Evolutionary conservation across 2,888 invertebrate species (phyloP).

Genomic region (Schizotus pectinicornis): DNA sequence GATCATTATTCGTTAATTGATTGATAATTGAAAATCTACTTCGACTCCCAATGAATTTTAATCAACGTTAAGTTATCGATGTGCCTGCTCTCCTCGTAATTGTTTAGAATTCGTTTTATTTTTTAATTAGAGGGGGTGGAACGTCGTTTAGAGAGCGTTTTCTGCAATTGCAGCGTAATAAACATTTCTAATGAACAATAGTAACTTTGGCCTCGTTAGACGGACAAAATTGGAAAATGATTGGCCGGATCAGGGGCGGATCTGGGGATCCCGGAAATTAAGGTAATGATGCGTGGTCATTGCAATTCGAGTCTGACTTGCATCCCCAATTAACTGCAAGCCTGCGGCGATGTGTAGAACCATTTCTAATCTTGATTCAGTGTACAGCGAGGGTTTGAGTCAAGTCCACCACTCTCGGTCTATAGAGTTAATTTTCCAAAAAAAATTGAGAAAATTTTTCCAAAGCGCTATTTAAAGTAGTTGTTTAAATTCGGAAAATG

Average conservation of each 20-base stretch:
- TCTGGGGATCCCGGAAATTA: conserved; percentile 32
- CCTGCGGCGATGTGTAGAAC: too few relatives aligned
- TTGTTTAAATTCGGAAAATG: too few relatives aligned
- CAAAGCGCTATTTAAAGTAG: too few relatives aligned
- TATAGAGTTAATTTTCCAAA: too few relatives aligned
- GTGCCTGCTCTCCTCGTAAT: too few relatives aligned
- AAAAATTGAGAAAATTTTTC: too few relatives aligned
- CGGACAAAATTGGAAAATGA: conserved; percentile 14
- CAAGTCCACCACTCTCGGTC: too few relatives aligned
- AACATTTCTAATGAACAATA: conserved; percentile 1
- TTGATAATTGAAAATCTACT: conserved; percentile 34
- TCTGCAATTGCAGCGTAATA: background rate
- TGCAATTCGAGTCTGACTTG: conserved; percentile 39
- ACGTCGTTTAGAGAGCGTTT: background rate
- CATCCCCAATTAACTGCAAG: conserved; percentile 39
- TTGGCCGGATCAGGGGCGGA: conserved; percentile 33
- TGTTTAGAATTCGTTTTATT: too few relatives aligned
- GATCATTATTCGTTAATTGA: conserved; percentile 37
- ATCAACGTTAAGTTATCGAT: background rate
- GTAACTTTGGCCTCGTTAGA: conserved; percentile 12
- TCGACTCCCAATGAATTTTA: conserved; percentile 26
- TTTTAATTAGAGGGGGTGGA: too few relatives aligned
- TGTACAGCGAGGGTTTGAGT: too few relatives aligned
- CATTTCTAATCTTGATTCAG: too few relatives aligned
- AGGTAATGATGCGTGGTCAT: conserved; percentile 41